These are phyloP conservation scores for Macheiramphus alcinus DNA, from an alignment of 2,113 vertebrate species.

Conservation along the genomic window DNA sequence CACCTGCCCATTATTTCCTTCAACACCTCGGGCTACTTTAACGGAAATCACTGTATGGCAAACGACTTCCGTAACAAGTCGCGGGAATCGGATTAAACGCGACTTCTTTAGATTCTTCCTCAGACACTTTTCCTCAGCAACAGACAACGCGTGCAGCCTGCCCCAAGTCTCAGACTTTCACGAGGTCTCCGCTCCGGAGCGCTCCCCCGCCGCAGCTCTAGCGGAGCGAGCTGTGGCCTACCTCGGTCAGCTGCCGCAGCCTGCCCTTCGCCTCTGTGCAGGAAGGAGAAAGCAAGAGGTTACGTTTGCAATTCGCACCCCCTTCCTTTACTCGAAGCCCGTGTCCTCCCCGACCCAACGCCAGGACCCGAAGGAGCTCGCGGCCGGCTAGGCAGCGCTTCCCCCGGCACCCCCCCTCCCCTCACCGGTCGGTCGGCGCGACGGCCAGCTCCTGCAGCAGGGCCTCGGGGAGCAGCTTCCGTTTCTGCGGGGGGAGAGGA, in stretches of 20 bases:
- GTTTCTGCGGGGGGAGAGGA: too few relatives aligned
- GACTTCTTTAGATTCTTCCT: not conserved
- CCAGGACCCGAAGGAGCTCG: too few relatives aligned
- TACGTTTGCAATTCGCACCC: not conserved
- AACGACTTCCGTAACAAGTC: rapidly evolving
- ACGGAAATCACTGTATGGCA: rapidly evolving
- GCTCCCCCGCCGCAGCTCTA: too few relatives aligned
- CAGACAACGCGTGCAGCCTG: rapidly evolving
- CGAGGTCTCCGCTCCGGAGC: not conserved
- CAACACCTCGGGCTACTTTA: not conserved
- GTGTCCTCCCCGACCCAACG: not conserved
- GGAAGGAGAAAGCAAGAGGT: not conserved
- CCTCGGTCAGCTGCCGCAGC: not conserved
- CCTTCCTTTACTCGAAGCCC: rapidly evolving
- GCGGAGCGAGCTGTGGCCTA: not conserved
- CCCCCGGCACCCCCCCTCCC: not conserved
- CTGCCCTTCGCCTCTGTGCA: not conserved
- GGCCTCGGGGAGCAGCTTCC: too few relatives aligned
- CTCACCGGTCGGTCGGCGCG: not conserved
- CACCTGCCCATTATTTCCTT: not conserved
- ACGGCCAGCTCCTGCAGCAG: too few relatives aligned
- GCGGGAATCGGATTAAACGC: rapidly evolving
- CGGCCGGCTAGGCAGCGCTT: not conserved
- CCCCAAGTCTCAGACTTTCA: not conserved
- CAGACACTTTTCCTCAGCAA: not conserved